Evolutionary conservation across 2,888 invertebrate species (phyloP).

Genomic region (Drosophila mettleri): DNA sequence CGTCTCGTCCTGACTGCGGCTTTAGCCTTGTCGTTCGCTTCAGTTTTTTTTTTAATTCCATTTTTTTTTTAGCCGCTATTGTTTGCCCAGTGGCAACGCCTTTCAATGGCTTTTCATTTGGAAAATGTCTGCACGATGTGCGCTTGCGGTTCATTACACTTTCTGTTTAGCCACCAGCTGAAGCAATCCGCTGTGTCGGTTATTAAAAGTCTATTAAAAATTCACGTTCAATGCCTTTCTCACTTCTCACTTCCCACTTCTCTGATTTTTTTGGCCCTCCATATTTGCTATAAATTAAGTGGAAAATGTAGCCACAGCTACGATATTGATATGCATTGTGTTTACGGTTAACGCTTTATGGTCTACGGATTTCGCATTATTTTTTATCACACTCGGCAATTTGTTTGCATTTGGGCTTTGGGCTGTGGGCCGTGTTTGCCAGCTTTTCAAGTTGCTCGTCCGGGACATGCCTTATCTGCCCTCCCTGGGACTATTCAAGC

Average conservation of each 20-base stretch:
- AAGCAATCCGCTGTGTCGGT: constrained; percentile 37
- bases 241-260: constrained; percentile 2
- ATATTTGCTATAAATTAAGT: constrained; percentile 74
- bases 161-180: constrained; percentile 68
- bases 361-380: constrained; percentile 38
- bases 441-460: constrained; percentile 24
- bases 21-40: constrained; percentile 21
- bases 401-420: constrained; percentile 65
- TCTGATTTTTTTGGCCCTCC: constrained; percentile 8
- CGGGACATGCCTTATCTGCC: constrained; percentile 56
- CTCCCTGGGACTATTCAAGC: constrained; percentile 38
- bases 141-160: constrained; percentile 79
- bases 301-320: constrained; percentile 71
- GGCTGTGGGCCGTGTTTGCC: constrained; percentile 33
- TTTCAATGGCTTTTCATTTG: constrained; percentile 76
- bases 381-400: constrained; percentile 68
- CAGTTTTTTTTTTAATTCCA: constrained; percentile 21
- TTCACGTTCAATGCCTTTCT: constrained; percentile 61
- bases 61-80: constrained; percentile 48
- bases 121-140: constrained; percentile 78
- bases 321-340: constrained; percentile 62
- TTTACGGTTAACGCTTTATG: constrained; percentile 41
- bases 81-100: constrained; percentile 75
- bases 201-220: constrained; percentile 79
- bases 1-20: constrained; percentile 22